phyloP scores from a whole-genome alignment of 2,113 vertebrate species.

The Atractosteus spatula region DNA sequence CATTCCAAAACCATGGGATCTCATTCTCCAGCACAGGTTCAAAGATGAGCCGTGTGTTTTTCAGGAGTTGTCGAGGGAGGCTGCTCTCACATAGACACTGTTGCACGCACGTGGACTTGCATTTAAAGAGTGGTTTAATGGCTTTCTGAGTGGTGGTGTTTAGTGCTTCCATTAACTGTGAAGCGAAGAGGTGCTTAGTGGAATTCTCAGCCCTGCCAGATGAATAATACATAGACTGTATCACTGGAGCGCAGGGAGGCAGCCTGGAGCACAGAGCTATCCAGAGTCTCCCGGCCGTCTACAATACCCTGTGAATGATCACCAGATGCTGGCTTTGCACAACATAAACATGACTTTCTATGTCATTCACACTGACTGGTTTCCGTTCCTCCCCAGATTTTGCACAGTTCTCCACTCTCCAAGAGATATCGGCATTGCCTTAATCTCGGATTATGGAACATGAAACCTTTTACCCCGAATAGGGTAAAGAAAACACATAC shows the following conservation, averaged over 20 bases:
- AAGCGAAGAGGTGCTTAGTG: not conserved
- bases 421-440: too few species aligned
- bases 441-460: too few species aligned
- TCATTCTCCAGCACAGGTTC: not conserved
- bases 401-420: too few species aligned
- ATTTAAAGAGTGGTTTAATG: not conserved
- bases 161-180: slow-evolving; percentile 2
- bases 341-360: not conserved
- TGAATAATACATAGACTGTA: not conserved
- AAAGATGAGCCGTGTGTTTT: not conserved
- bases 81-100: too few species aligned
- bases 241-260: not conserved
- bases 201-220: not conserved
- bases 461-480: too few species aligned
- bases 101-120: not conserved
- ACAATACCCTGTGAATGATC: not conserved
- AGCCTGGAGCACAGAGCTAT: not conserved
- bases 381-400: too few species aligned
- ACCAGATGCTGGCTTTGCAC: not conserved
- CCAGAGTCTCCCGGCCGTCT: not conserved
- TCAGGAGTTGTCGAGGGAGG: not conserved
- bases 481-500: too few species aligned
- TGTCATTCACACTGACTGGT: too few species aligned
- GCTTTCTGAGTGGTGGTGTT: not conserved
- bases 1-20: too few species aligned